Base-by-base conservation (phyloP, 2,888 invertebrate species). In the Litoditis marina region DNA sequence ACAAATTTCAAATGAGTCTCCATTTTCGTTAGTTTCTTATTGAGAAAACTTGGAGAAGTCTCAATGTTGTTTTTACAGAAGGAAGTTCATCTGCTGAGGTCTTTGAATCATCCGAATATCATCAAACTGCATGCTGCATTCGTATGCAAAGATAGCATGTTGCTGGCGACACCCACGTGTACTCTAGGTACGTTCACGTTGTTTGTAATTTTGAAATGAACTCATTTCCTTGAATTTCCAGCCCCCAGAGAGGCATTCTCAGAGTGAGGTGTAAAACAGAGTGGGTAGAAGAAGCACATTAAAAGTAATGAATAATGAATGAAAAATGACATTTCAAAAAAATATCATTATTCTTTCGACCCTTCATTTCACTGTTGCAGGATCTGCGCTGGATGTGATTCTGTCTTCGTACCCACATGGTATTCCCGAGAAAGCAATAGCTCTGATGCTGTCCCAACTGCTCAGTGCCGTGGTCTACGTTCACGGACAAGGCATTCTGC, bases 401-500 rank as follows among this genome's bases (percentile, higher is more conserved):
- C 16, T 50, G 30, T 55, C 65, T 11, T 58, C 60, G 22, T 66
- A 64, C 46, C 51, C 51, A 34, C 55, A 32, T 27, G 92, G 93
- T 2, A 85, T 94, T 60, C 89, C 91, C 0, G 93, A 94, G 84
- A 85, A 89, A 52, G 89, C 91, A 7, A 89, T 92, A 75, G 89
- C 90, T 11, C 87, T 90, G 58, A 89, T 94, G 74, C 84, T 92
- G 58, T 87, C 88, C 76, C 92, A 92, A 84, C 88, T 91, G 4
- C 85, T 93, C 44, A 86, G 87, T 54, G 94, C 90, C 0, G 85
- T 94, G 49, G 88, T 90, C 77, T 94, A 94, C 84, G 87, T 94
- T 66, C 93, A 94, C 83, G 88, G 88, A 69, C 89, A 89, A 82
- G 89, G 91, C 59, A 90, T 89, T 83, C 90, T 94, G 76, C 93